Evolutionary conservation across 2,888 invertebrate species (phyloP), one percentile per base, ranked within the genome.

Genomic region (Anoplius nigerrimus): DNA sequence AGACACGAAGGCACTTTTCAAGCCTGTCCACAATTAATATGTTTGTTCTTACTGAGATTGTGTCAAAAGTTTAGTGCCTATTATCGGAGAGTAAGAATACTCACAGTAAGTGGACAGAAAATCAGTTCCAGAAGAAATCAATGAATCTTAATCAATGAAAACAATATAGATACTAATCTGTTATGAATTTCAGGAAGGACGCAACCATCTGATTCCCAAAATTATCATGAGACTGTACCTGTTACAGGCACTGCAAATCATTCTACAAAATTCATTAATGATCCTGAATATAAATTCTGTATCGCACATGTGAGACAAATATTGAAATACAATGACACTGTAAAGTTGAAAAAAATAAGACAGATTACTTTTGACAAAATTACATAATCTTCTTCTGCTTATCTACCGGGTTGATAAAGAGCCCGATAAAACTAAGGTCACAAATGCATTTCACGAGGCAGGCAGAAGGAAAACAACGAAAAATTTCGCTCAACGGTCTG

Each of bases 161-260:
- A 64, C n/a, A 2, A 21, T 15, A n/a, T 20, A 6, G 45, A 51
- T 2, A n/a, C n/a, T 0, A 22, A 22, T 27, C 16, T 18, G 34
- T 48, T 54, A 58, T 6, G 11, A 34, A 2, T 92, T 90, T 58
- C 90, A 95, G 94, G 93, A 93, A 81, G 91, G 92, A 43, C 90
- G 94, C 79, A 88, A 90, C 56, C 94, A 95, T 84, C 89, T 95
- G 72, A 89, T 94, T 79, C 92, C 93, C 4, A 89, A 91, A 4
- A 90, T 95, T 82, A 92, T 92, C 86, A 93, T 94, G 16, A 91
- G 95, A 76, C 91, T 95, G 52, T 92, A 93, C 84, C 90, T 95
- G 83, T 83, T 95, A 42, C 92, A 90, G 85, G 91, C 92, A 43
- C 84, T 95, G 34, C 92, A 93, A 71, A 89, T 91, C 76, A 91